These are phyloP conservation scores for Diloba caeruleocephala DNA, from an alignment of 2,888 invertebrate genomes.

Conservation along the genomic window DNA sequence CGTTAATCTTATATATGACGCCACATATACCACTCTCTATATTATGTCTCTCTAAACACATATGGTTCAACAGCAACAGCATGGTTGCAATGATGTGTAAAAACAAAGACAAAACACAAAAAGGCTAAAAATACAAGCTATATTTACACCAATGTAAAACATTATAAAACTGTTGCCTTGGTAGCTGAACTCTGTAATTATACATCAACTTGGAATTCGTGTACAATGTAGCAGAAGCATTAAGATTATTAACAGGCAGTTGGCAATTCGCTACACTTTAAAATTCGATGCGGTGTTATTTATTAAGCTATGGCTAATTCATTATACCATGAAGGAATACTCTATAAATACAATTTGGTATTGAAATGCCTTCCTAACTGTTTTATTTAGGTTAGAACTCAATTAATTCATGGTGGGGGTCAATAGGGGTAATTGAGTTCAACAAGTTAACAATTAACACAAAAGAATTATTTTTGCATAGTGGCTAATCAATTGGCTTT, in stretches of 20 bases:
- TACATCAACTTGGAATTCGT: constrained; percentile 22
- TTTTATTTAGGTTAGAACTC: constrained; percentile 2
- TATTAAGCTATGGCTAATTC: constrained; percentile 13
- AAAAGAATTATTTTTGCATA: too few relatives aligned
- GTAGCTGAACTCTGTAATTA: constrained; percentile 5
- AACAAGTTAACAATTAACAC: neutral
- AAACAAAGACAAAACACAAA: too few relatives aligned
- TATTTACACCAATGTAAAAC: too few relatives aligned
- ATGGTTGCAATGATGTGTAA: too few relatives aligned
- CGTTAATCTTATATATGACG: too few relatives aligned
- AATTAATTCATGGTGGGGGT: neutral
- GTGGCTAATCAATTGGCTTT: too few relatives aligned
- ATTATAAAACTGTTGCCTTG: too few relatives aligned
- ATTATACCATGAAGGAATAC: constrained; percentile 24
- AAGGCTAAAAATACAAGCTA: too few relatives aligned
- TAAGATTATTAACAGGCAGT: constrained; percentile 24
- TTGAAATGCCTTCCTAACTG: constrained; percentile 32
- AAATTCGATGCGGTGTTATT: constrained; percentile 32
- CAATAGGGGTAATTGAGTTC: constrained; percentile 1
- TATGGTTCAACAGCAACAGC: too few relatives aligned
- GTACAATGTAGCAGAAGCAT: constrained; percentile 31
- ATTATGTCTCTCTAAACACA: too few relatives aligned
- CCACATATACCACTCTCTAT: too few relatives aligned
- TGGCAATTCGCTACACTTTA: constrained; percentile 26
- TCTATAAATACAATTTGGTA: constrained; percentile 27